Evolutionary conservation across 1,140 invertebrate genomes (phyloP).

Genomic region (Halictus rubicundus): DNA sequence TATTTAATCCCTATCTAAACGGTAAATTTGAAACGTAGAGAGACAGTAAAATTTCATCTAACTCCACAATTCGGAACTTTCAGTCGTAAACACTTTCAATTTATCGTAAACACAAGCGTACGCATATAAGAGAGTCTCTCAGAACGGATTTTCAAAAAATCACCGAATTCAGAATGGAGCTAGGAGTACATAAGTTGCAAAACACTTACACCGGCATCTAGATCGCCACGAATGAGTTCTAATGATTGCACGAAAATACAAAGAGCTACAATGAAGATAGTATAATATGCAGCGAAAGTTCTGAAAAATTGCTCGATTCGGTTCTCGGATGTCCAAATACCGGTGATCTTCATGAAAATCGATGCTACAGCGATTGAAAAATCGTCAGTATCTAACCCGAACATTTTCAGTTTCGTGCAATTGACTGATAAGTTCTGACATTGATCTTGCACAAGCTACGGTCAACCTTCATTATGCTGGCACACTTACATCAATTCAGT

Average conservation of each 20-base stretch:
- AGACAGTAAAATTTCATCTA: too few relatives aligned
- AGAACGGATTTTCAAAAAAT: too few relatives aligned
- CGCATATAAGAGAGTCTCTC: too few relatives aligned
- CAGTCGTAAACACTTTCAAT: too few relatives aligned
- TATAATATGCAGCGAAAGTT: slow-evolving; percentile 13
- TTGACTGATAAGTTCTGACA: neutral
- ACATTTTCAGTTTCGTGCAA: neutral
- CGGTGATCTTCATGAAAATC: slow-evolving; percentile 53
- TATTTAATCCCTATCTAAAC: too few relatives aligned
- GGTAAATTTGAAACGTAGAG: too few relatives aligned
- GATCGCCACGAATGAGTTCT: neutral
- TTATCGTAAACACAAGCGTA: too few relatives aligned
- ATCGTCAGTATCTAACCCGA: neutral
- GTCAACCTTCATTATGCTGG: neutral
- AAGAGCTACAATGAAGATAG: neutral
- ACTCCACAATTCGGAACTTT: too few relatives aligned
- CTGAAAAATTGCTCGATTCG: neutral
- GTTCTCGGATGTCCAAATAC: slow-evolving; percentile 41
- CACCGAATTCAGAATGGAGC: too few relatives aligned
- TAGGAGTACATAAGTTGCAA: too few relatives aligned
- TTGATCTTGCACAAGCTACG: neutral
- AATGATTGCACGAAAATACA: neutral
- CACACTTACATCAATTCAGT: neutral
- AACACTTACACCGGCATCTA: neutral
- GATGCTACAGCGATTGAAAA: slow-evolving; percentile 32